Base-by-base conservation (phyloP, 2,888 invertebrate species). In the Nezara viridula region DNA sequence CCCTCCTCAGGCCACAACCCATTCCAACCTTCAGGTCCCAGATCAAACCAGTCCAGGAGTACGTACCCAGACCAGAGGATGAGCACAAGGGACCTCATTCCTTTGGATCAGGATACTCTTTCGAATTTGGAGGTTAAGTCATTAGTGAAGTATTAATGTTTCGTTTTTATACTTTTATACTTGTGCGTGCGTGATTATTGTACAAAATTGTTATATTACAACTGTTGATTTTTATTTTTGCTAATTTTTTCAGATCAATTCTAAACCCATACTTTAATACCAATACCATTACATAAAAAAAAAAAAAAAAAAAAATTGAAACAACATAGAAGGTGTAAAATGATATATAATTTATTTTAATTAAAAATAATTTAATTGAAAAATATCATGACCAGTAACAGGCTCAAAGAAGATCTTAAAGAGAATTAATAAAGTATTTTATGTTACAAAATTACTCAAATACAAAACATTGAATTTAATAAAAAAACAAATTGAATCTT, bases 101-200 rank as follows among this genome's bases (percentile, higher is more conserved):
- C 60, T 95, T 95, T 91, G 95, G 95, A 0, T 93, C 93, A 7
- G 95, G 95, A 0, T 95, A 95, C 92, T 93, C 95, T 0, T 95
- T 95, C 91, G 94, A 95, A 55, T 95, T 95, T 91, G 93, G 93
- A 90, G 95, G 95, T 91, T 95, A 89, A 90, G 44, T 66, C 37
- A 37, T 73, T 32, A 77, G 27, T 88, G 16, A 14, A 77, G 16
- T 40, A n/a, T 81, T n/a, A 81, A 44, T 44, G 14, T 44, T 81
- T 47, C 16, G 81, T 81, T 81, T 81, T 81, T 81, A 44, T 81
- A 81, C 81, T 81, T 81, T 81, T 81, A 81, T 81, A 81, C 44
- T 81, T 81, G 40, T 81, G 81, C 14, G 81, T 81, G 81, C n/a
- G 86, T 86, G 86, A 73, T 21, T 55, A 37, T 52, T 86, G 86